These are phyloP conservation scores for Ploceus nigricollis DNA, from an alignment of 2,113 vertebrate species.

Conservation along the genomic window DNA sequence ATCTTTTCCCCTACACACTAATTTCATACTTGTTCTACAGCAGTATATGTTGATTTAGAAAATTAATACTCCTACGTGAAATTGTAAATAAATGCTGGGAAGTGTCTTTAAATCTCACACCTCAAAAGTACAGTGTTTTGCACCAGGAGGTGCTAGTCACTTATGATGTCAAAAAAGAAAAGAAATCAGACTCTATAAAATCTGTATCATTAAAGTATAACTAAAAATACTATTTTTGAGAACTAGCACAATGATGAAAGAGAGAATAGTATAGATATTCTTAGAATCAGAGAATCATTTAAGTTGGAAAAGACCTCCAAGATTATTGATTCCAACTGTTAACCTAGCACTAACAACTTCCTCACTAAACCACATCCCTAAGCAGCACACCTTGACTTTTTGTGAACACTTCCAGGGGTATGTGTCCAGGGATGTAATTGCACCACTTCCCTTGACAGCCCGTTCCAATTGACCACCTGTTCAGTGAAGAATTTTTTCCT, in stretches of 20 bases:
- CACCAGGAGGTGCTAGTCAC: background rate
- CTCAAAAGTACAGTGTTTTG: background rate
- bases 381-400: background rate
- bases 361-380: background rate
- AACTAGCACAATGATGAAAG: background rate
- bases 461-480: background rate
- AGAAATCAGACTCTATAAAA: background rate
- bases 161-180: background rate
- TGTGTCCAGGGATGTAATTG: background rate
- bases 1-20: background rate
- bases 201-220: background rate
- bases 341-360: background rate
- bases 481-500: background rate
- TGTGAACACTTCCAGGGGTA: background rate
- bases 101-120: background rate
- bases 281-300: background rate
- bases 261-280: background rate
- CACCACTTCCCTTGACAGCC: background rate
- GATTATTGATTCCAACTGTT: background rate
- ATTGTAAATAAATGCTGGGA: background rate
- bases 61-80: background rate
- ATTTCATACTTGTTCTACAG: background rate
- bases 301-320: background rate
- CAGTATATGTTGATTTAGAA: background rate
- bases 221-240: background rate